Percentiles rank a stretch among this genome's conserved stretches.
These are phyloP conservation scores for Tenthredo mesomela DNA, from an alignment of 2,888 invertebrate species.

Conservation along the genomic window DNA sequence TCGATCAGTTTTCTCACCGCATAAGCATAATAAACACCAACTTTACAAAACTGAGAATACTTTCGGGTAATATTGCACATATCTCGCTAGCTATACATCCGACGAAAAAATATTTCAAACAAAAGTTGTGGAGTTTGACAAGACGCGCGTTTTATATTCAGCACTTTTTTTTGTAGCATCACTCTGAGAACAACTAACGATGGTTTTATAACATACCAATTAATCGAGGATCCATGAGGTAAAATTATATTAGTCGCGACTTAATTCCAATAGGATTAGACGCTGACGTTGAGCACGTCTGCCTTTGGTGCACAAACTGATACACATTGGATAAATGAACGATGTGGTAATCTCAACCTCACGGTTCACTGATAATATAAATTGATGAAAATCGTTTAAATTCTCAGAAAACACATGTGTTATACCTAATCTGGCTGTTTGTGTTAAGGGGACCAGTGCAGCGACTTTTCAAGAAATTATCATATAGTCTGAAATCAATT, in stretches of 20 bases:
- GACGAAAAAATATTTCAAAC: neutral
- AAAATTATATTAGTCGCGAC: neutral
- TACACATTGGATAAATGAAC: neutral
- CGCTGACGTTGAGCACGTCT: constrained; percentile 13
- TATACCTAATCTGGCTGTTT: no score
- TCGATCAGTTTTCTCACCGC: neutral
- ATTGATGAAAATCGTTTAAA: constrained; percentile 13
- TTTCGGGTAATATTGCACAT: neutral
- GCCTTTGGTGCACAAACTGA: neutral
- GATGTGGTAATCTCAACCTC: neutral
- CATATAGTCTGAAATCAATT: no score
- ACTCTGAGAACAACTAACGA: neutral
- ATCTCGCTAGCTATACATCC: neutral
- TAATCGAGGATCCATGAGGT: neutral
- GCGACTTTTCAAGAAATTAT: no score
- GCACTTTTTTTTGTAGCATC: neutral
- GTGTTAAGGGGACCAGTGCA: no score
- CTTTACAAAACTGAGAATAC: neutral
- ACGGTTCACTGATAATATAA: constrained; percentile 24
- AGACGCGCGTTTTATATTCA: neutral
- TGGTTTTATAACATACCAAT: neutral
- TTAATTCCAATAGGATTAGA: neutral
- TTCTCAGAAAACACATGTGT: neutral
- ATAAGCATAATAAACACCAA: neutral
- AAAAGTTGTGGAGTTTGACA: neutral